These are phyloP conservation scores for Ciconia maguari DNA, from an alignment of 2,113 vertebrate species.

Conservation along the genomic window DNA sequence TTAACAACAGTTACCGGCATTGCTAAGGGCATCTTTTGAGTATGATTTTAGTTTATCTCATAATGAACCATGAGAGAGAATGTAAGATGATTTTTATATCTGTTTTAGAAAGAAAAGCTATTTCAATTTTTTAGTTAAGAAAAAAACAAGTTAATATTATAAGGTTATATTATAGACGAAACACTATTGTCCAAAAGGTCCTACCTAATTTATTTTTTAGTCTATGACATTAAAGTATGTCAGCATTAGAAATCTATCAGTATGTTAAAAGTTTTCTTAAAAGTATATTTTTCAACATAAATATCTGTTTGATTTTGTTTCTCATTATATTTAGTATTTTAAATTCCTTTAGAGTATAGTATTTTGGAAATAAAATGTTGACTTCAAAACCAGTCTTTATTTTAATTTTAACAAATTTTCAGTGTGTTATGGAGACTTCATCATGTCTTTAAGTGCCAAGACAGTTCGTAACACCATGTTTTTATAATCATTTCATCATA, in stretches of 20 bases:
- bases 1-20: not conserved
- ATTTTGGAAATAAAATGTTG: not conserved
- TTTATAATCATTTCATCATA: constrained; percentile 5
- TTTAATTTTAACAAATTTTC: not conserved
- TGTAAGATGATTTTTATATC: not conserved
- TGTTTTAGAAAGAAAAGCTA: not conserved
- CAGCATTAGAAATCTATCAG: not conserved
- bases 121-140: not conserved
- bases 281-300: not conserved
- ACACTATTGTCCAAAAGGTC: not conserved
- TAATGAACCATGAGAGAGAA: not conserved
- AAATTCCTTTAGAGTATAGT: not conserved
- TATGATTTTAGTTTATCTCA: not conserved
- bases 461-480: not conserved
- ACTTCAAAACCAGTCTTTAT: not conserved
- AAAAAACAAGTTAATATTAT: not conserved
- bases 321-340: not conserved
- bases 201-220: not conserved
- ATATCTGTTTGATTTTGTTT: not conserved
- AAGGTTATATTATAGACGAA: not conserved
- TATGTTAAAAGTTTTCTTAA: not conserved
- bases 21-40: not conserved
- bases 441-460: not conserved
- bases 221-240: not conserved
- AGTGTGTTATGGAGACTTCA: not conserved